Conservation (phyloP, 2,797 vertebrate species). For the Adrianichthys oophorus region DNA sequence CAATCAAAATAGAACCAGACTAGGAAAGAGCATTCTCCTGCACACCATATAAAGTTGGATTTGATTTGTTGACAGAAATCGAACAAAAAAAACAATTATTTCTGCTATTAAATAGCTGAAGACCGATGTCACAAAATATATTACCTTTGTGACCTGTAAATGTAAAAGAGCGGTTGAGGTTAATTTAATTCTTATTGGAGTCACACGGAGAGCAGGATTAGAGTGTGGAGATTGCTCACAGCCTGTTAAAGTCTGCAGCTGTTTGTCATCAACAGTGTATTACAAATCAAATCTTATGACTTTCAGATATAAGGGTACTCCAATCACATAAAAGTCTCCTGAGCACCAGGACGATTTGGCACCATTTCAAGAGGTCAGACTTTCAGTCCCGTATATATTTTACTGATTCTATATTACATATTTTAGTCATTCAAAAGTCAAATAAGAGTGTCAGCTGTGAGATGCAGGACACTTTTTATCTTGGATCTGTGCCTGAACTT, state of each 20-base stretch:
- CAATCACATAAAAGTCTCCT: constrained; percentile 34
- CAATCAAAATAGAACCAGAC: constrained; percentile 5
- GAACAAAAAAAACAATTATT: constrained; percentile 1
- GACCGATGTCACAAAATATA: background rate
- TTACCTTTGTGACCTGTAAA: constrained; percentile 1
- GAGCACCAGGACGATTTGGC: constrained; percentile 24
- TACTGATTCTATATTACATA: constrained; percentile 10
- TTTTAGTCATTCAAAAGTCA: constrained; percentile 13
- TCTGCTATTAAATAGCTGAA: background rate
- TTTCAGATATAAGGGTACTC: constrained; percentile 43
- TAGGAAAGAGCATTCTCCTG: background rate
- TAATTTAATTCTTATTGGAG: background rate
- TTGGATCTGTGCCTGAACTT: constrained; percentile 42
- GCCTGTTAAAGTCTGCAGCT: constrained; percentile 33
- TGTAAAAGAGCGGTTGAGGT: background rate
- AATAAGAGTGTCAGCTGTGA: constrained; percentile 13
- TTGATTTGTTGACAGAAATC: background rate
- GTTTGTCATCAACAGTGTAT: constrained; percentile 19
- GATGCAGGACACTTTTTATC: constrained; percentile 18
- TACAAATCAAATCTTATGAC: constrained; percentile 38
- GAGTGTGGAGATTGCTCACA: constrained; percentile 24
- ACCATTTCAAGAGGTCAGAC: constrained; percentile 17
- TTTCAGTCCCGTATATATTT: constrained; percentile 1
- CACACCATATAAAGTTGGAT: constrained; percentile 1
- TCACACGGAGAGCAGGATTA: constrained; percentile 18